These are phyloP conservation scores for Branchellion lobata DNA, from an alignment of 2,888 invertebrate genomes.

Conservation along the genomic window DNA sequence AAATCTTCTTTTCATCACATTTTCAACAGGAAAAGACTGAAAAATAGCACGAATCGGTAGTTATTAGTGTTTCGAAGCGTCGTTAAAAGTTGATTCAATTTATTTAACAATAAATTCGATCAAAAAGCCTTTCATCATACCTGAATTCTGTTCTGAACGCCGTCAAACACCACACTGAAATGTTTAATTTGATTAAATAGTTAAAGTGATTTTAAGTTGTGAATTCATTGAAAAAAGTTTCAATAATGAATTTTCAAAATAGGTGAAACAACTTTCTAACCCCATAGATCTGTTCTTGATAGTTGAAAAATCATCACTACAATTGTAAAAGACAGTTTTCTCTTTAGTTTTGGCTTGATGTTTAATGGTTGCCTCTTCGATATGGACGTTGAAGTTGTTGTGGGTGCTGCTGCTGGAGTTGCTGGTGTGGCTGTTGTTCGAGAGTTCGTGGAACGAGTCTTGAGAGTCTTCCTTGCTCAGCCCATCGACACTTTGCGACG, in stretches of 20 bases:
- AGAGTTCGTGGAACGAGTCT: slow-evolving; percentile 30
- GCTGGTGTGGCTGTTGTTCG: neutral
- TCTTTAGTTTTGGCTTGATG: slow-evolving; percentile 19
- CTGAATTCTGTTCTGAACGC: neutral
- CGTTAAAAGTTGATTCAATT: neutral
- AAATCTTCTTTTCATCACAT: slow-evolving; percentile 18
- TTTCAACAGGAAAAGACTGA: slow-evolving; percentile 2
- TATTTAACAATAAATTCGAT: neutral
- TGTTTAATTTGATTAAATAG: neutral
- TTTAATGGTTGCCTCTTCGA: neutral
- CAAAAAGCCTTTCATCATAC: neutral
- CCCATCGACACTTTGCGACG: neutral
- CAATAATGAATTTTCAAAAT: no score
- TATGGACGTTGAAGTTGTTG: neutral
- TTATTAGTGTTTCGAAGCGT: no score
- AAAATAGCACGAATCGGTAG: no score
- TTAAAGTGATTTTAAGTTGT: neutral
- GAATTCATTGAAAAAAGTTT: no score
- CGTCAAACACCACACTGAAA: slow-evolving; percentile 14
- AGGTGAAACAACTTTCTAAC: neutral
- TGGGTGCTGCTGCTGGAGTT: neutral
- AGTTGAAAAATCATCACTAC: neutral
- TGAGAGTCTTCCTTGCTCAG: slow-evolving; percentile 35
- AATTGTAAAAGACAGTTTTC: neutral
- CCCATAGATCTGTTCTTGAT: neutral